Conservation (phyloP, 1,140 invertebrate genomes). For the Apis florea region DNA sequence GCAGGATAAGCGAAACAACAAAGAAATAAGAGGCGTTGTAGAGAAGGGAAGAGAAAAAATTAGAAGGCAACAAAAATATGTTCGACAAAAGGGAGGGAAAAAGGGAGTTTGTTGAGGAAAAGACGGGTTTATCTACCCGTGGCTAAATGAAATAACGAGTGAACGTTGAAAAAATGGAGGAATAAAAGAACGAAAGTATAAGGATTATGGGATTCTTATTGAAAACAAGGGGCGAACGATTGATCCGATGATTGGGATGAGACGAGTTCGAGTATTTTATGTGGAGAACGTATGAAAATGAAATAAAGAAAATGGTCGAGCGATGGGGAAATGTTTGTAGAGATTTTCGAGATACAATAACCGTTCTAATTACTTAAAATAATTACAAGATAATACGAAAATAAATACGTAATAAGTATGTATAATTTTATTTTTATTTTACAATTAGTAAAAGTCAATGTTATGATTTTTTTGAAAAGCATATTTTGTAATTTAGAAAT, state of each 20-base stretch:
- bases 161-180: background rate
- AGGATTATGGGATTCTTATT: background rate
- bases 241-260: background rate
- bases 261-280: background rate
- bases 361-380: no score
- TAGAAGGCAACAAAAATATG: conserved; percentile 20
- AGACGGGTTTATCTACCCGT: no score
- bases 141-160: background rate
- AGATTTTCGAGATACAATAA: no score
- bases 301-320: background rate
- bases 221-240: background rate
- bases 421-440: no score
- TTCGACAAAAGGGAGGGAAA: background rate
- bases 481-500: background rate
- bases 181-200: background rate
- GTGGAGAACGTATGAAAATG: background rate
- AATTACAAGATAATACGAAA: no score
- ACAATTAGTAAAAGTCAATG: no score
- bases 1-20: conserved; percentile 45
- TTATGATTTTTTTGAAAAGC: no score
- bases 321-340: no score
- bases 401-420: no score
- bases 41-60: background rate
- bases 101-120: background rate
- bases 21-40: conserved; percentile 23